Base-by-base conservation (phyloP, 2,888 invertebrate genomes). In the Oscheius sp. region DNA sequence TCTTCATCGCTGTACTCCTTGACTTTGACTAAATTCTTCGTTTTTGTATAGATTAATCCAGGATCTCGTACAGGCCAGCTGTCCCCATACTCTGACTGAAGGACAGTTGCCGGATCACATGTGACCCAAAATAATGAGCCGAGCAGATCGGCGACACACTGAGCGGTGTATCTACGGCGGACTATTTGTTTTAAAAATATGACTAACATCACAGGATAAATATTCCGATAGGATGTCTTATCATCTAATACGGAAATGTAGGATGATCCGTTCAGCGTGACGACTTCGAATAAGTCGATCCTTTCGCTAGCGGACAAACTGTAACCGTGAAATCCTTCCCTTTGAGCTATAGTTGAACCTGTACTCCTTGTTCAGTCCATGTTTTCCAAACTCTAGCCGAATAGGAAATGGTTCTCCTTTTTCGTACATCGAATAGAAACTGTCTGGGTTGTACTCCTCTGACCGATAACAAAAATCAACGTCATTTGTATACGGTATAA, bases 401-500 rank as follows among this genome's bases (percentile, higher is more conserved):
- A 49, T 21, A 18, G 6, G 5, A 13, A 49, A 49, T 21, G 49
- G 49, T 5, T 13, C 6, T 5, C 21, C 16, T 3, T 2, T 16
- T 13, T 49, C 49, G 6, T 18, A 3, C 49, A 49, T 49, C 13
- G 13, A 49, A 7, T 21, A 66, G n/a, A 76, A 12, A 49, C 74
- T 56, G 12, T 52, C 63, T 0, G 68, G 64, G 43, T 75, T 75
- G 18, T 45, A 75, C 12, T 75, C 49, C 12, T 75, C 74, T 1
- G 56, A 25, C 16, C 73, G 63, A 12, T 75, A 53, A 1, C 70
- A 52, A 0, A 79, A 7, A 43, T 79, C 79, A 73, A 79, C 74
- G 29, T 79, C 78, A 0, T 0, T 5, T 5, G 78, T 78, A 64
- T 76, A 75, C 2, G 78, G 76, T 16, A 78, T 78, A 0, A 78